These are phyloP conservation scores for Xyrichtys novacula DNA, from an alignment of 2,797 vertebrate genomes.

Conservation along the genomic window DNA sequence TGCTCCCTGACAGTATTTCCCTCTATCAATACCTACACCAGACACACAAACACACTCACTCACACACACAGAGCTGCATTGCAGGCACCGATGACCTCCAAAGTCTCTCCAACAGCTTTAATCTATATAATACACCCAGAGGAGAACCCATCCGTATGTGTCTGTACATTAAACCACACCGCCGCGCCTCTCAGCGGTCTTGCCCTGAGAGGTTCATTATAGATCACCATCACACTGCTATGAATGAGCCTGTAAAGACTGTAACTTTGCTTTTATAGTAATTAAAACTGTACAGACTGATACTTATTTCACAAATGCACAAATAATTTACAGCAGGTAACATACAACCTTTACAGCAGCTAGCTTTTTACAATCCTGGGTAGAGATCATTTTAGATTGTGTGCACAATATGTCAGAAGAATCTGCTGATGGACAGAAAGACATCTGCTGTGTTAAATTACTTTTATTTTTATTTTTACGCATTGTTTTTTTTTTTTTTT, in stretches of 20 bases:
- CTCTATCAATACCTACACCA: constrained; percentile 22
- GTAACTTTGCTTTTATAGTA: constrained; percentile 12
- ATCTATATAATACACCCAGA: constrained; percentile 17
- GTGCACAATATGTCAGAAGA: too few species aligned
- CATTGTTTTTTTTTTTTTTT: too few species aligned
- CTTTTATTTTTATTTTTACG: too few species aligned
- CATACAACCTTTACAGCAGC: neutral
- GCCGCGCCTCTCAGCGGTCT: neutral
- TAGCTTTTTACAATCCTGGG: neutral
- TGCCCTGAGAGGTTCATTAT: constrained; percentile 12
- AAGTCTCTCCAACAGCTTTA: constrained; percentile 35
- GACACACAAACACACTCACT: constrained; percentile 13
- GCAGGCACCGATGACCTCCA: constrained; percentile 72
- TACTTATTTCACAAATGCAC: neutral
- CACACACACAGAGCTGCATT: constrained; percentile 62
- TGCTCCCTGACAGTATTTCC: constrained; percentile 15
- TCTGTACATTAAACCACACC: constrained; percentile 5
- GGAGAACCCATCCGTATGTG: constrained; percentile 10
- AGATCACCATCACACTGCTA: constrained; percentile 2
- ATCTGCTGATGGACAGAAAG: too few species aligned
- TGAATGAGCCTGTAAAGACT: constrained; percentile 23
- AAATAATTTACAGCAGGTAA: neutral
- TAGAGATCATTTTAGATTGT: too few species aligned
- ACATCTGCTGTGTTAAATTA: too few species aligned
- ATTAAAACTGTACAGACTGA: constrained; percentile 23